Evolutionary conservation across 2,888 invertebrate species (phyloP), one percentile per base, ranked within the genome.

Genomic region (Drosophila acutilabella): DNA sequence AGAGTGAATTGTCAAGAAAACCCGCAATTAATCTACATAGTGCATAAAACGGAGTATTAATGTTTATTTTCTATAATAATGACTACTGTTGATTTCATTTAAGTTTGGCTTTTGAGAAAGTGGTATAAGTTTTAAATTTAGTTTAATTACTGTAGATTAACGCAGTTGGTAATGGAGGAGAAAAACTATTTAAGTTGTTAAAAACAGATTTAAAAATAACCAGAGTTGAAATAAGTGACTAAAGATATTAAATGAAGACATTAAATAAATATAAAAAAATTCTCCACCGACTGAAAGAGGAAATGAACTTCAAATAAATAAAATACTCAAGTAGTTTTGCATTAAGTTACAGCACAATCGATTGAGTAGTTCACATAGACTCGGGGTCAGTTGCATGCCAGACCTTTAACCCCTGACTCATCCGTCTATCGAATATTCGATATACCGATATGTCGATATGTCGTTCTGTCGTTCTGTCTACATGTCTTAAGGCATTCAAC

Each of bases 341-440:
- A 30, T 41, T 18, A 18, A 18, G 13, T 18, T 41, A 7, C 14
- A 23, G 23, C 16, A 26, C 52, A 53, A 41, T 53, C 26, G 33
- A 54, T 54, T 60, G 53, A 38, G 4, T 20, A 20, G 20, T 20
- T 4, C 20, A 20, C 20, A 20, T 20, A 20, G 20, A 20, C 44
- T 41, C 36, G 42, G 41, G 30, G n/a, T 65, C 45, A 59, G 40
- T 41, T 59, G 38, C 41, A 52, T 38, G 57, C 48, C 52, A 41
- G 23, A 60, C 51, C 61, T 61, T 56, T 42, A 66, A 58, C 50
- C 50, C 33, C 36, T 42, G 60, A 64, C 58, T 33, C 62, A 64
- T 18, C 41, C 62, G 62, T 18, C 41, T 41, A 56, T 3, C 13
- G 36, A 11, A 0, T 36, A 36, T 8, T 47, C 13, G 52, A n/a